phyloP scores from a whole-genome alignment of 2,113 vertebrate genomes.

The Crotophaga sulcirostris region DNA sequence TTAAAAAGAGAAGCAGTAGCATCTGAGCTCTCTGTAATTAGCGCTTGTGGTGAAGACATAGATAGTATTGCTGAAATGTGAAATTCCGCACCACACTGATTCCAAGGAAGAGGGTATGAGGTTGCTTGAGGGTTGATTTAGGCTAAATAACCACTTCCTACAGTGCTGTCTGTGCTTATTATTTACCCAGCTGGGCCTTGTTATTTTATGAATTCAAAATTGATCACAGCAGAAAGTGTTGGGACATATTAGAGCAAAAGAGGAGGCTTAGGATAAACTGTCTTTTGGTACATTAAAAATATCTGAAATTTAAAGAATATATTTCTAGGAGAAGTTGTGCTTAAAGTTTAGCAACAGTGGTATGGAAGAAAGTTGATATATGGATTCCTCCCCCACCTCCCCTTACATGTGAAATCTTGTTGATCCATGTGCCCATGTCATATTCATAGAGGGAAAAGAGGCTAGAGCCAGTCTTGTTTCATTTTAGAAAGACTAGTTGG shows the following conservation, averaged over 20 bases:
- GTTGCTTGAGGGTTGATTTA: neutral
- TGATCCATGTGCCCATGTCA: neutral
- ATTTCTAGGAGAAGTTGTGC: neutral
- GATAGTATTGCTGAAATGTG: constrained; percentile 3
- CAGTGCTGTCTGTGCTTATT: neutral
- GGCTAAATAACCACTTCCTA: constrained; percentile 30
- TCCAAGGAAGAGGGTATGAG: neutral
- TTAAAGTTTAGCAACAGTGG: neutral
- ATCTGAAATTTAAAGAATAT: neutral
- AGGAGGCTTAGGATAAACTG: neutral
- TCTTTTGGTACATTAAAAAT: neutral
- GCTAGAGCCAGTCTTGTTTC: neutral
- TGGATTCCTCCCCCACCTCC: neutral
- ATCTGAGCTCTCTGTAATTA: neutral
- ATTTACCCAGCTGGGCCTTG: constrained; percentile 5
- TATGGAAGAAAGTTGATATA: neutral
- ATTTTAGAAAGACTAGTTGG: neutral
- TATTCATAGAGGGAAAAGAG: neutral
- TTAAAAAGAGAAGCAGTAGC: neutral
- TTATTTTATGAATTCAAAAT: neutral
- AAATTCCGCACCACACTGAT: neutral
- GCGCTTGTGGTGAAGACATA: neutral
- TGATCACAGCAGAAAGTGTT: neutral
- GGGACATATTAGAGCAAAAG: neutral
- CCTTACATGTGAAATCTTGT: neutral